Evolutionary conservation across 1,140 invertebrate genomes (phyloP), one percentile per base, ranked within the genome.

Genomic region (Ips typographus): DNA sequence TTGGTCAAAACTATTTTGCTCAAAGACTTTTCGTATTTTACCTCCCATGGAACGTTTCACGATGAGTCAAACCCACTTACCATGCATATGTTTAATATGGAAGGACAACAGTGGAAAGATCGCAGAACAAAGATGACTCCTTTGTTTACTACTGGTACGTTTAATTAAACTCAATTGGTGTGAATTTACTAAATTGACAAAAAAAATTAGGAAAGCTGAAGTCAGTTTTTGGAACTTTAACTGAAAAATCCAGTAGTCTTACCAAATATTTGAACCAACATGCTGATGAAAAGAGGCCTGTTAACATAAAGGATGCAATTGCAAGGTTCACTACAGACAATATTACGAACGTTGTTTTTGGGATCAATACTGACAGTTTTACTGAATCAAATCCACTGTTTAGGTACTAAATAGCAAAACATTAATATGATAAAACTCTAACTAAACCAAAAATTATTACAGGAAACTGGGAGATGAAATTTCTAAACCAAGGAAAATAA

Each of bases 91-190:
- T 82, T 87, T 58, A 72, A 72, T 5, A 53, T 83, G 22, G 72
- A 75, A 7, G 84, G 81, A 36, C 66, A 77, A 39, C 71, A 78
- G 58, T 86, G 85, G 85, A 84, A 81, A 71, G 72, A 76, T 53
- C 71, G 84, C 1, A 71, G 85, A 67, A 71, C 56, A 5, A 81
- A 81, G 63, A 59, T 85, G 39, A 80, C 80, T 2, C 83, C 83
- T 37, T 80, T 83, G 4, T 85, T 86, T 70, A 81, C 84, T 2
- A 80, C 82, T 42, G 70, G 72, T 55, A 71, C 83, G 57, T 52
- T 37, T 37, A 55, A 2, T 22, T 55, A n/a, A 55, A 3, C 3
- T 55, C 22, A 22, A 22, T 22, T 22, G 22, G 37, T 36, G 4
- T 22, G 8, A 22, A 55, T 3, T 55, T 49, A 49, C 44, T 8